Percentiles rank a stretch among this genome's conserved stretches.
Evolutionary conservation across 2,113 vertebrate genomes (phyloP).

Genomic region (Mugil cephalus): DNA sequence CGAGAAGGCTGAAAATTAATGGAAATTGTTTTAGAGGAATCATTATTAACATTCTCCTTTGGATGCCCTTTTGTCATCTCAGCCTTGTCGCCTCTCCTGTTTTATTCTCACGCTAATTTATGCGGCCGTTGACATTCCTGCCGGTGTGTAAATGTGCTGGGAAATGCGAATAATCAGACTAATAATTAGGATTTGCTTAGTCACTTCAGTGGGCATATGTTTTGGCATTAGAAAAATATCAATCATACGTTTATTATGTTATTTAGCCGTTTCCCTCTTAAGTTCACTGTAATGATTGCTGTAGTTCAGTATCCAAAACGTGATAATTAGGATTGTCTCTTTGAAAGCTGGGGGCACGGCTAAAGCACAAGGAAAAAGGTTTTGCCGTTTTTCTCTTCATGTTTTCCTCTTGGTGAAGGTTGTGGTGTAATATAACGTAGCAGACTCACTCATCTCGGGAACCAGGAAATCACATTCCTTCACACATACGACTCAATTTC

Average conservation of each 20-base stretch:
- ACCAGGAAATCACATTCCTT: constrained; percentile 69
- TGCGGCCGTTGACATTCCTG: constrained; percentile 75
- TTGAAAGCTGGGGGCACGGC: not conserved
- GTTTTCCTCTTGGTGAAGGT: constrained; percentile 29
- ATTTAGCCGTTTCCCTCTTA: constrained; percentile 34
- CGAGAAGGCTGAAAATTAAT: constrained; percentile 86
- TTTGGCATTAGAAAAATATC: constrained; percentile 55
- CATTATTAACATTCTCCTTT: constrained; percentile 88
- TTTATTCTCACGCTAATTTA: constrained; percentile 74
- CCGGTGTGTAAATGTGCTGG: constrained; percentile 53
- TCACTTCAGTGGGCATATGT: constrained; percentile 60
- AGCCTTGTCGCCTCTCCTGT: constrained; percentile 62
- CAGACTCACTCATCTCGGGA: constrained; percentile 51
- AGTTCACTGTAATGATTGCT: constrained; percentile 16
- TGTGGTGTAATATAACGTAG: constrained; percentile 40
- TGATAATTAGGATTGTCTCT: constrained; percentile 8
- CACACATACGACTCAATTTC: constrained; percentile 74
- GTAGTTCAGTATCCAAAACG: not conserved
- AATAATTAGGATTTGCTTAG: constrained; percentile 69
- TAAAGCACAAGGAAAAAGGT: constrained; percentile 12
- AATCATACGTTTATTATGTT: constrained; percentile 50
- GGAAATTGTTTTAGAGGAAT: constrained; percentile 89
- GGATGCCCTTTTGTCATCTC: constrained; percentile 85
- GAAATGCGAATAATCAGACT: constrained; percentile 76
- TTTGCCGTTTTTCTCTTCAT: constrained; percentile 29